Evolutionary conservation across 2,888 invertebrate genomes (phyloP).

Genomic region (Nemotelus nigrinus): DNA sequence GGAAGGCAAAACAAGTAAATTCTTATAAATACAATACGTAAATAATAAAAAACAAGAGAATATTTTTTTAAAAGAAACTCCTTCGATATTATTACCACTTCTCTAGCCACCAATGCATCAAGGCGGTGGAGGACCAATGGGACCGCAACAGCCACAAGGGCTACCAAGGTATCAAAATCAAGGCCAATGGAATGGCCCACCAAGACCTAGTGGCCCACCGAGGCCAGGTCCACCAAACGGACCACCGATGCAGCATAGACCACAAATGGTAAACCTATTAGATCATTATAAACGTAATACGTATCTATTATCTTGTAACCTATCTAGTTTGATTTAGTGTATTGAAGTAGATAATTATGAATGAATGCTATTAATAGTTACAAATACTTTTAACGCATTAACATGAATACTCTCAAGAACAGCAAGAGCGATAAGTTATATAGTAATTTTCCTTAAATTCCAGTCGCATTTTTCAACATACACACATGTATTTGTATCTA

Average conservation of each 20-base stretch:
- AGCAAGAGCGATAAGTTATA: not conserved
- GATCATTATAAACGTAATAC: slow-evolving; percentile 23
- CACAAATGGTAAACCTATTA: slow-evolving; percentile 67
- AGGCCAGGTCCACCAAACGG: slow-evolving; percentile 66
- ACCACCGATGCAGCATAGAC: slow-evolving; percentile 68
- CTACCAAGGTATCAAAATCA: slow-evolving; percentile 66
- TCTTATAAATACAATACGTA: slow-evolving; percentile 6
- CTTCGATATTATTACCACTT: slow-evolving; percentile 46
- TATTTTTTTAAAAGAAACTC: slow-evolving; percentile 34
- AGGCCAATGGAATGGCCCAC: slow-evolving; percentile 66
- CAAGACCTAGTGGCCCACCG: slow-evolving; percentile 67
- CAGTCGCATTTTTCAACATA: not conserved
- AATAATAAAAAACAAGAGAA: slow-evolving; percentile 7
- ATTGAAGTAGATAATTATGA: not conserved
- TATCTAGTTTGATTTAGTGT: slow-evolving; percentile 22
- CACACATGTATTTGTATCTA: not conserved
- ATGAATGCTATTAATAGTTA: not conserved
- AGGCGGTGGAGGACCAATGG: slow-evolving; percentile 64
- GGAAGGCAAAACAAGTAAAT: not conserved
- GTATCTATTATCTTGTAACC: slow-evolving; percentile 33
- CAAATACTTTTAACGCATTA: slow-evolving; percentile 13
- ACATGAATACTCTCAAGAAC: not conserved
- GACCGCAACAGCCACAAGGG: slow-evolving; percentile 69
- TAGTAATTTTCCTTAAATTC: not conserved
- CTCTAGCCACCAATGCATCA: slow-evolving; percentile 70